phyloP scores from a whole-genome alignment of 2,113 vertebrate species.

The Cyprinus carpio region DNA sequence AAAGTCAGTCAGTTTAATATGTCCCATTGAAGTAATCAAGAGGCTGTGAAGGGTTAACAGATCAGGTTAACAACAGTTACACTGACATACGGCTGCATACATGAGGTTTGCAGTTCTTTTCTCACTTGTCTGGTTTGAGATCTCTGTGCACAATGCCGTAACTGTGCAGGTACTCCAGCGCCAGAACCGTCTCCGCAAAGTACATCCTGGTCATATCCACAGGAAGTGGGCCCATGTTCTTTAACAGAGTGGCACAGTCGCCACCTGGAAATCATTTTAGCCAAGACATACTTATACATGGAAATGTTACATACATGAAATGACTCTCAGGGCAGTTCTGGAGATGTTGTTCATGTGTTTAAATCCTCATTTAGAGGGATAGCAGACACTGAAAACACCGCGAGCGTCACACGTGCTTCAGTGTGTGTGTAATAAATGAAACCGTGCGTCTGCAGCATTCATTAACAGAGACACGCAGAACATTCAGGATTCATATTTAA shows the following conservation, averaged over 20 bases:
- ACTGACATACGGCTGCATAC: not conserved
- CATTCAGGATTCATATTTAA: too few species aligned
- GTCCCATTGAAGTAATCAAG: conserved; percentile 94
- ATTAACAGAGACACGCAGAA: too few species aligned
- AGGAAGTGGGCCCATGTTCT: conserved; percentile 96
- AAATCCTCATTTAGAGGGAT: too few species aligned
- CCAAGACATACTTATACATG: not conserved
- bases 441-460: too few species aligned
- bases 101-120: not conserved
- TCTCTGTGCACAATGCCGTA: conserved; percentile 96
- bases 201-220: conserved; percentile 97
- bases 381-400: too few species aligned
- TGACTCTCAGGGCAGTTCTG: too few species aligned
- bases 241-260: conserved; percentile 91
- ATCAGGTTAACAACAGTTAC: not conserved
- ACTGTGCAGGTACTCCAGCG: conserved; percentile 94
- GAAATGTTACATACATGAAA: too few species aligned
- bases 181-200: conserved; percentile 94
- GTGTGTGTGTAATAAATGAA: too few species aligned
- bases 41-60: conserved; percentile 73
- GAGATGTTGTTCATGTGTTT: too few species aligned
- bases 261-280: conserved; percentile 76
- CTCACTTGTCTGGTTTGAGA: conserved; percentile 98
- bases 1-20: conserved; percentile 96
- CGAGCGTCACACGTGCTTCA: too few species aligned